Base-by-base conservation (phyloP, 37 sponge, comb jelly and placozoan genomes). In the Hormiphora californensis region DNA sequence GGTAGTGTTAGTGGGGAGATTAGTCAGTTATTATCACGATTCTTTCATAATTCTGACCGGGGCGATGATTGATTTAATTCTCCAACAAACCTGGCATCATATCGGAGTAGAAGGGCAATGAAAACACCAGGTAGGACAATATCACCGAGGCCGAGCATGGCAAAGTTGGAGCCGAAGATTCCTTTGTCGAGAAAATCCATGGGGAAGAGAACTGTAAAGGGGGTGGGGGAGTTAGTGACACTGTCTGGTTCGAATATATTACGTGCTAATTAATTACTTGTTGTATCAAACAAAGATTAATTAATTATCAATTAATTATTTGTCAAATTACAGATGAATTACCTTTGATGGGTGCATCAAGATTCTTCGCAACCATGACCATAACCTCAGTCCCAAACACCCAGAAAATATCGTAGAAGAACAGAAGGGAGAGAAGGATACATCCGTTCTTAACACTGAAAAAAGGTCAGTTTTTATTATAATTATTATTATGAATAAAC, bases 341-440 rank as follows among this genome's bases (percentile, higher is more conserved):
- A 95, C 96, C 89, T 90, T 98, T 98, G 62, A 98, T 98, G 30
- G 99, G 99, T 34, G 93, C 99, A 2, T 98, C 95, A 22, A 98
- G 89, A 40, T 92, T 92, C 69, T 93, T 94, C 32, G 99, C 99
- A 54, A 98, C 99, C 12, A 91, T 92, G 4, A 98, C 99, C 99
- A 98, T 98, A 54, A 98, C 99, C 86, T 98, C 99, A 49, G 99
- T 98, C 0, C 99, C 99, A 90, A 98, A 98, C 46, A 98, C 99
- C 99, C 99, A 98, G 85, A 98, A 98, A 0, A 98, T 93, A 61
- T 98, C 99, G 87, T 98, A 98, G 67, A 98, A 12, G 85, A 98
- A 98, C 25, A 98, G 92, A 0, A 95, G 95, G 32, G 94, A 92
- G 2, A 98, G 89, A 32, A 98, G 91, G 17, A 94, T 90, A 49